Percentiles rank a stretch among this genome's conserved stretches.
These are phyloP conservation scores for Anisognathus igniventris DNA, from an alignment of 2,797 vertebrate genomes.

Conservation along the genomic window DNA sequence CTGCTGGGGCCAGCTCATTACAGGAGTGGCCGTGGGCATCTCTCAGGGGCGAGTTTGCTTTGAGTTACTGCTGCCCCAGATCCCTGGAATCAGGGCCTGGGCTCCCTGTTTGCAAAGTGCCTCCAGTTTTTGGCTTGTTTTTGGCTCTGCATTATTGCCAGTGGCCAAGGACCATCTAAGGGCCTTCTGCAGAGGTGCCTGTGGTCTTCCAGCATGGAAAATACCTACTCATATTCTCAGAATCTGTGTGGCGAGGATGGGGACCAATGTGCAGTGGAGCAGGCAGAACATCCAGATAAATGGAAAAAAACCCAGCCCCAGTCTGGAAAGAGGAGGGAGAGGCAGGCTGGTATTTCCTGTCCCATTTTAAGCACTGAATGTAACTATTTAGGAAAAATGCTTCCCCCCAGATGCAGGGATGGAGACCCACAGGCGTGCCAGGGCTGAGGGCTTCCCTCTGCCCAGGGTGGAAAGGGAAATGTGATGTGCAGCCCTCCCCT, in stretches of 20 bases:
- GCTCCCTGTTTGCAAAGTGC: background rate
- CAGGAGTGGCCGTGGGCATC: background rate
- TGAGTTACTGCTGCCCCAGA: background rate
- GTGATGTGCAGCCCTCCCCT: background rate
- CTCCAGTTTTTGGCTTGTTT: background rate
- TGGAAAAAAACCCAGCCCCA: background rate
- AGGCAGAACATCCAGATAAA: background rate
- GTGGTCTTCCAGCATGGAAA: background rate
- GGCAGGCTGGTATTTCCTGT: slow-evolving; percentile 12
- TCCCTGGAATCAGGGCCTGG: fast-evolving
- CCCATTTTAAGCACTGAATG: background rate
- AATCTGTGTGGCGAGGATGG: fast-evolving
- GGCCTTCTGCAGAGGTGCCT: background rate
- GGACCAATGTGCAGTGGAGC: background rate
- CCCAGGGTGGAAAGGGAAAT: fast-evolving
- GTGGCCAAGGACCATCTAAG: fast-evolving
- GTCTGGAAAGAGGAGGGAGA: background rate
- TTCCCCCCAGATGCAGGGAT: background rate
- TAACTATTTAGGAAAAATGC: background rate
- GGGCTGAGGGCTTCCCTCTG: background rate
- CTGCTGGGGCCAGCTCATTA: background rate
- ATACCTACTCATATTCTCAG: fast-evolving
- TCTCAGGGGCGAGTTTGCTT: fast-evolving
- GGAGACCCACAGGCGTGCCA: background rate
- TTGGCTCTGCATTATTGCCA: background rate